These are phyloP conservation scores for Ginglymostoma cirratum DNA, from an alignment of 2,113 vertebrate genomes.

Conservation along the genomic window DNA sequence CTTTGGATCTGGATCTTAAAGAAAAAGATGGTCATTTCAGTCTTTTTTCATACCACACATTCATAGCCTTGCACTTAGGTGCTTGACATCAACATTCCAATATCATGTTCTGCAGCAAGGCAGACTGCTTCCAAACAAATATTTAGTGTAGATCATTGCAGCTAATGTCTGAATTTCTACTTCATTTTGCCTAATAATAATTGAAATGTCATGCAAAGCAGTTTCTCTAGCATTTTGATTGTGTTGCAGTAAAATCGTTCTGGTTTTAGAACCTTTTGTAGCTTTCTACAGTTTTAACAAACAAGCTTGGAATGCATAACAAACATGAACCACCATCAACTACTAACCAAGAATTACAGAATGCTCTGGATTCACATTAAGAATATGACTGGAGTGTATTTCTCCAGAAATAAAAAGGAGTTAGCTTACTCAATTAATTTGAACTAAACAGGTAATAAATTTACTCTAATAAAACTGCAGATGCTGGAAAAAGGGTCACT, in stretches of 20 bases:
- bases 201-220: too few relatives aligned
- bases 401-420: background rate
- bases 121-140: background rate
- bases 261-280: background rate
- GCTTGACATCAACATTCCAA: background rate
- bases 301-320: background rate
- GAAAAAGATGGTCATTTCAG: background rate
- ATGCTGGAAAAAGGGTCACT: too few relatives aligned
- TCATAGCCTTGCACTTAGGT: background rate
- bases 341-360: background rate
- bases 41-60: background rate
- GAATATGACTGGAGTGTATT: background rate
- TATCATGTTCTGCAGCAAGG: background rate
- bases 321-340: background rate
- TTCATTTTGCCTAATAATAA: too few relatives aligned
- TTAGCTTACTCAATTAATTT: background rate
- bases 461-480: too few relatives aligned
- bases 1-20: constrained; percentile 57
- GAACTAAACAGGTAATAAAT: too few relatives aligned
- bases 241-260: background rate
- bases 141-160: too few relatives aligned
- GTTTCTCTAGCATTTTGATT: too few relatives aligned
- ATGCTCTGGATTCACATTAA: background rate
- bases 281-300: too few relatives aligned
- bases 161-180: too few relatives aligned